A percentile compares a stretch with the other conserved stretches of the same genome.
phyloP scores from a whole-genome alignment of 53 echinoderm and acorn worm genomes.

The Astropecten irregularis region DNA sequence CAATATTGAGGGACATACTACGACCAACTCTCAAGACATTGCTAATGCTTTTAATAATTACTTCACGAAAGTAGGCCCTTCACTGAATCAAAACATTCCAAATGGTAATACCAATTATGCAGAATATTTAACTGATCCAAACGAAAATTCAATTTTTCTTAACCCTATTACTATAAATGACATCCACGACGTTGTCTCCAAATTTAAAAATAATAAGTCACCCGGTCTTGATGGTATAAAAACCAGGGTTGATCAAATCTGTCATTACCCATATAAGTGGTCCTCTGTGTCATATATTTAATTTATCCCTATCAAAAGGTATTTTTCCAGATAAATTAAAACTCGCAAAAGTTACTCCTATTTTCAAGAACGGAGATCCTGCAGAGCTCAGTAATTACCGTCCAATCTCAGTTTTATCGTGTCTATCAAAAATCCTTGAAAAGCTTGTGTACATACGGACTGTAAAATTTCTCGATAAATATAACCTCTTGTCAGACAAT shows the following conservation, averaged over 20 bases:
- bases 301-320: background rate
- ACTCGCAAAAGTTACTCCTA: background rate
- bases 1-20: too few relatives aligned
- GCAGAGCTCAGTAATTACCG: constrained; percentile 4
- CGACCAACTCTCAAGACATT: too few relatives aligned
- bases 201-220: constrained; percentile 32
- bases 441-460: background rate
- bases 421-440: constrained; percentile 20
- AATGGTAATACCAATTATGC: too few relatives aligned
- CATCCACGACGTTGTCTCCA: too few relatives aligned
- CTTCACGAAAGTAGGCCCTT: background rate
- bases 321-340: constrained; percentile 11
- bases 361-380: background rate
- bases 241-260: background rate
- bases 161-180: too few relatives aligned
- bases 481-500: background rate
- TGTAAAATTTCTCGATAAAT: constrained; percentile 20
- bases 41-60: background rate
- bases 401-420: constrained; percentile 17
- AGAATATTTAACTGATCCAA: too few relatives aligned
- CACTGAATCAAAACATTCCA: too few relatives aligned
- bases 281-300: constrained; percentile 39
- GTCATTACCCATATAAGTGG: background rate
- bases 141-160: too few relatives aligned
- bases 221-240: constrained; percentile 14